These are phyloP conservation scores for Pangasius krempfi DNA, from an alignment of 2,797 vertebrate genomes.

Conservation along the genomic window DNA sequence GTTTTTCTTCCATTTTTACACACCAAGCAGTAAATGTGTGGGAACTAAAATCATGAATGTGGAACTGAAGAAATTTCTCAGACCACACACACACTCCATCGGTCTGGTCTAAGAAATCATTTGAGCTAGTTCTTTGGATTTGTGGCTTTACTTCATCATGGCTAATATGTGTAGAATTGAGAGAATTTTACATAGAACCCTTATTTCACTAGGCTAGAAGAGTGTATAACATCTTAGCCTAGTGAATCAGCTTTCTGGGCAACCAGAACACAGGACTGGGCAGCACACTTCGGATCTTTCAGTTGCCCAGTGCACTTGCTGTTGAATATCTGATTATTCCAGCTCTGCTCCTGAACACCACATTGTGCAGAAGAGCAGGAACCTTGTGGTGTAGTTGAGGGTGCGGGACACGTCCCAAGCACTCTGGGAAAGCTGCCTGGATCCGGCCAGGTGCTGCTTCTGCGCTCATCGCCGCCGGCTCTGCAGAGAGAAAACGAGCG, in stretches of 20 bases:
- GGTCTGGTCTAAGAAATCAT: background rate
- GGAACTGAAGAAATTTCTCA: background rate
- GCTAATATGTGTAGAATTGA: background rate
- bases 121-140: background rate
- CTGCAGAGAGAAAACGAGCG: conserved; percentile 39
- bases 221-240: background rate
- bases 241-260: background rate
- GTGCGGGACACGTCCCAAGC: conserved; percentile 47
- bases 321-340: background rate
- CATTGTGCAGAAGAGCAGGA: background rate
- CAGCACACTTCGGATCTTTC: background rate
- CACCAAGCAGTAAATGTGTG: background rate
- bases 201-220: background rate
- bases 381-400: conserved; percentile 24
- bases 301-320: background rate
- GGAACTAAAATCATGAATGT: background rate
- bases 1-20: background rate
- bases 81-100: background rate
- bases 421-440: conserved; percentile 53
- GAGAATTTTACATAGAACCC: background rate
- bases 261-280: background rate
- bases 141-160: background rate
- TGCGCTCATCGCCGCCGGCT: conserved; percentile 25
- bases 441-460: conserved; percentile 55
- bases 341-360: background rate